These are phyloP conservation scores for Caranx ignobilis DNA, from an alignment of 2,113 vertebrate species.

Conservation along the genomic window DNA sequence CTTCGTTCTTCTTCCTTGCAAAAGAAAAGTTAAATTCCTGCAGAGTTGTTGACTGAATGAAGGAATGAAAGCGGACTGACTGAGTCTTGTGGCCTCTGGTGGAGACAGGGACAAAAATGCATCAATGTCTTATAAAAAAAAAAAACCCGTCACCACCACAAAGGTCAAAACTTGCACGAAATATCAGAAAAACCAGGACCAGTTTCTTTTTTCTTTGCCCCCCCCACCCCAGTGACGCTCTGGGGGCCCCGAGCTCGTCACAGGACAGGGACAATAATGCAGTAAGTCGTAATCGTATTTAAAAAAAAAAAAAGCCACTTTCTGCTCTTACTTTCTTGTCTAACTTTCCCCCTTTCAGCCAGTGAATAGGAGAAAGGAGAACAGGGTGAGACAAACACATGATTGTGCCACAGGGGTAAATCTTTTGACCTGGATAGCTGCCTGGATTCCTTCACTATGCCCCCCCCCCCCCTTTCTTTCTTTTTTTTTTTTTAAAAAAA, in stretches of 20 bases:
- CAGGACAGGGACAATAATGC: constrained; percentile 1
- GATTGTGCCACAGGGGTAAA: constrained; percentile 24
- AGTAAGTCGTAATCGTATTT: not conserved
- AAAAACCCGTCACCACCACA: not conserved
- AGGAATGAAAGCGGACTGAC: too few relatives aligned
- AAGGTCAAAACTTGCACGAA: constrained; percentile 4
- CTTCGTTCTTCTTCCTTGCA: too few relatives aligned
- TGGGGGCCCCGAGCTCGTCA: not conserved
- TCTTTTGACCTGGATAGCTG: constrained; percentile 48
- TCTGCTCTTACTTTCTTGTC: not conserved
- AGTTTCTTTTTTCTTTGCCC: not conserved
- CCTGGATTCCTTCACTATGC: constrained; percentile 14
- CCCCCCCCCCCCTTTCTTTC: too few relatives aligned
- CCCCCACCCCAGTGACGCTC: too few relatives aligned
- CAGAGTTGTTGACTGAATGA: too few relatives aligned
- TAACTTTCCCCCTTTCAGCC: not conserved
- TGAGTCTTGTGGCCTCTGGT: too few relatives aligned
- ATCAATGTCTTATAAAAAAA: not conserved
- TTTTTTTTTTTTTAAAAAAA: not conserved
- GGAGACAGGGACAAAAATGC: too few relatives aligned
- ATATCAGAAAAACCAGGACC: not conserved
- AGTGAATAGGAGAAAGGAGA: constrained; percentile 8
- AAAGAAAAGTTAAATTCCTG: too few relatives aligned
- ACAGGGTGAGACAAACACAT: constrained; percentile 6
- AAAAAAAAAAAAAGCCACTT: constrained; percentile 1